A percentile compares a stretch with the other conserved stretches of the same genome.
Evolutionary conservation across 2,113 vertebrate genomes (phyloP).

Genomic region (Patagioenas fasciata): DNA sequence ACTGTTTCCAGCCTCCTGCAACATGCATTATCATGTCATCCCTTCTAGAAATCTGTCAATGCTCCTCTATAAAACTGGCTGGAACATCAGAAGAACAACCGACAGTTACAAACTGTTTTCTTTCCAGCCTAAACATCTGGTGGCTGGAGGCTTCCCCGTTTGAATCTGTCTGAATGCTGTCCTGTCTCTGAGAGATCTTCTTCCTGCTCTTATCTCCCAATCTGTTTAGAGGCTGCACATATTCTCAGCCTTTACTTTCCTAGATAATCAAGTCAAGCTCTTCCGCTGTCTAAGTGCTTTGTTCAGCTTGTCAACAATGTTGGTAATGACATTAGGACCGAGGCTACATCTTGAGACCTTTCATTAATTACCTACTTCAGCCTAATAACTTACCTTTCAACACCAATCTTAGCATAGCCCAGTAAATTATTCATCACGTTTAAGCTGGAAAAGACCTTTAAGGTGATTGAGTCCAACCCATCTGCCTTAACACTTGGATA

Average conservation of each 20-base stretch:
- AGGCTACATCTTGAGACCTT: neutral
- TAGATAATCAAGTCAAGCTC: neutral
- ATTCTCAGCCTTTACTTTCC: neutral
- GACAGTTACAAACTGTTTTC: accelerated
- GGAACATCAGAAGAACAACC: neutral
- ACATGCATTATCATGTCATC: accelerated
- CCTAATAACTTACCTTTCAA: neutral
- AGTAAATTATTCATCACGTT: neutral
- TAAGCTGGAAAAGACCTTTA: too few species aligned
- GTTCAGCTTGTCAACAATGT: accelerated
- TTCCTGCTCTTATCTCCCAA: neutral
- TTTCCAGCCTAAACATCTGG: neutral
- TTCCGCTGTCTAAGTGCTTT: neutral
- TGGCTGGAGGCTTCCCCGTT: neutral
- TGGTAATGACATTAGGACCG: neutral
- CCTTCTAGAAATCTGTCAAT: neutral
- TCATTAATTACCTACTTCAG: neutral
- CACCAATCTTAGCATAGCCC: neutral
- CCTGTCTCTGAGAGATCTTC: neutral
- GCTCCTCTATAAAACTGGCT: neutral
- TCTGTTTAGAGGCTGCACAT: neutral
- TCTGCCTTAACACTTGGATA: neutral
- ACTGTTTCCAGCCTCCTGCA: neutral
- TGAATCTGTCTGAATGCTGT: neutral
- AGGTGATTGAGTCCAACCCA: neutral